phyloP scores from a whole-genome alignment of 2,888 invertebrate species.

The Diadromus collaris region DNA sequence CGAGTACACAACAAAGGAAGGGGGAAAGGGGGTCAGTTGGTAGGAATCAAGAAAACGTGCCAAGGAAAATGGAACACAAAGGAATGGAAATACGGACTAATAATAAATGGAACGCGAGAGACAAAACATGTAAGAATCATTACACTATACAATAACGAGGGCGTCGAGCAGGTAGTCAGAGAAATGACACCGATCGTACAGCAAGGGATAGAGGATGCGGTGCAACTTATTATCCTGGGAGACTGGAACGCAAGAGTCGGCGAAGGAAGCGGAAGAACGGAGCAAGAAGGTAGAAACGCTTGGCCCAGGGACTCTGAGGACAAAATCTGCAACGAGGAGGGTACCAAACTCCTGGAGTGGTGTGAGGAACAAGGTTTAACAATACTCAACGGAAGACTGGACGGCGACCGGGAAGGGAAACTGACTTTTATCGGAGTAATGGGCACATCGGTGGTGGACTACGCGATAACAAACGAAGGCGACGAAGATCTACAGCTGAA shows the following conservation, averaged over 20 bases:
- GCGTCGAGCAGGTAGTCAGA: conserved; percentile 6
- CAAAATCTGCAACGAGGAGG: no score
- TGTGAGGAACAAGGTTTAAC: conserved; percentile 40
- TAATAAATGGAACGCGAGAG: conserved; percentile 1
- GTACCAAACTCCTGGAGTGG: conserved; percentile 31
- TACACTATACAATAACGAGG: conserved; percentile 40
- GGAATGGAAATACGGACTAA: conserved; percentile 33
- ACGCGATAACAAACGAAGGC: conserved; percentile 25
- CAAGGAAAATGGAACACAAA: not conserved
- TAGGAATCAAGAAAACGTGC: no score
- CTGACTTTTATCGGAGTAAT: conserved; percentile 29
- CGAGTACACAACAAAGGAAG: no score
- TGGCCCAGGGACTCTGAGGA: conserved; percentile 35
- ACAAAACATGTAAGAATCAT: conserved; percentile 22
- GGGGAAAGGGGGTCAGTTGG: no score
- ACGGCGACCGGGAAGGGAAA: conserved; percentile 29
- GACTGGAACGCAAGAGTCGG: conserved; percentile 43
- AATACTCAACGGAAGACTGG: conserved; percentile 34
- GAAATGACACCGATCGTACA: conserved; percentile 28
- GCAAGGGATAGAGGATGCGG: conserved; percentile 22
- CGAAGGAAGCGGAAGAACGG: conserved; percentile 28
- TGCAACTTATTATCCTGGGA: conserved; percentile 25
- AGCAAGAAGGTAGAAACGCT: conserved; percentile 18
- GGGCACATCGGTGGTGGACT: conserved; percentile 34
- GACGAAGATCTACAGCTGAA: conserved; percentile 12